phyloP scores from a whole-genome alignment of 2,888 invertebrate genomes.

The Entomobrya proxima region DNA sequence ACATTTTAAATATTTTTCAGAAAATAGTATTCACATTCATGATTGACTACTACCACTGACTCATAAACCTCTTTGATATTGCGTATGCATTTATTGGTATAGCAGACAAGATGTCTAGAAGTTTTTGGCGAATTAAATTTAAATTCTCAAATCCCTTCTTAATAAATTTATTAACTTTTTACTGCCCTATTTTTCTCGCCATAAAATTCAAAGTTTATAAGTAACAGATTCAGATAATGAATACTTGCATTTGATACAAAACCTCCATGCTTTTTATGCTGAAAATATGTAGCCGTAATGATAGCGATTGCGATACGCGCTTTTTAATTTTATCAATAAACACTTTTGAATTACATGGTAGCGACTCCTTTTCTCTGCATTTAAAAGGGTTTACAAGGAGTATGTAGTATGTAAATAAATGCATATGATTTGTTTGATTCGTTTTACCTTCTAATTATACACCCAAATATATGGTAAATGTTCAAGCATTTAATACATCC shows the following conservation, averaged over 20 bases:
- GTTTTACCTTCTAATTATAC: background rate
- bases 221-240: no score
- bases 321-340: constrained; percentile 21
- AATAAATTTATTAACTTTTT: constrained; percentile 58
- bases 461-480: background rate
- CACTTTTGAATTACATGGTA: constrained; percentile 40
- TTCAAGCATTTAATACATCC: background rate
- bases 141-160: constrained; percentile 28
- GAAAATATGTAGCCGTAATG: constrained; percentile 3
- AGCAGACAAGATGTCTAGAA: constrained; percentile 22
- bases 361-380: no score
- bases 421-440: no score
- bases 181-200: constrained; percentile 61
- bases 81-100: background rate
- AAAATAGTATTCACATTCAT: no score
- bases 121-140: constrained; percentile 11
- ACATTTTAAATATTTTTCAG: background rate
- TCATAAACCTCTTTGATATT: background rate
- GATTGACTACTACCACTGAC: no score
- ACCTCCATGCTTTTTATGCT: no score
- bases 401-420: no score
- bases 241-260: constrained; percentile 2
- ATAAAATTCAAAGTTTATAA: constrained; percentile 35
- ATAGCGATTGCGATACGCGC: background rate
- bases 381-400: no score